Conservation (phyloP, 2,113 vertebrate genomes). For the Triplophysa tibetana region DNA sequence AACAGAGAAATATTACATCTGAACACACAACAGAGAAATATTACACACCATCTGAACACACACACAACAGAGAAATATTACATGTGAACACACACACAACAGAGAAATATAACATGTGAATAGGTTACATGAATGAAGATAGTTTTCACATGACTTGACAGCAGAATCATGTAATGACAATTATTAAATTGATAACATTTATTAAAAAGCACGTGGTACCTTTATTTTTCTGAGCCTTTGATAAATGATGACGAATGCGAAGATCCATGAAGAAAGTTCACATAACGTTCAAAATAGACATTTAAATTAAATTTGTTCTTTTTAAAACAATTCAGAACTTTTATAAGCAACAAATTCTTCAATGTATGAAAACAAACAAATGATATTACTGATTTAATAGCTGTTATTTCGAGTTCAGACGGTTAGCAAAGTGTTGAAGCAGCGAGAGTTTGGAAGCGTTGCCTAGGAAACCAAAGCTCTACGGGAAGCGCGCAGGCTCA, state of each 20-base stretch:
- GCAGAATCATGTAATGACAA: not conserved
- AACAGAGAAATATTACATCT: too few relatives aligned
- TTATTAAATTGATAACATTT: not conserved
- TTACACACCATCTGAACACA: constrained; percentile 72
- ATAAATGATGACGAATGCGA: constrained; percentile 62
- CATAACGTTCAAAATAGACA: not conserved
- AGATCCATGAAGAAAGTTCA: constrained; percentile 62
- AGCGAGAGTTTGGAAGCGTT: not conserved
- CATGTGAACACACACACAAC: not conserved
- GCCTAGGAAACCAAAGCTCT: constrained; percentile 26
- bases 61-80: constrained; percentile 10
- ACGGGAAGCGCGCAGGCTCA: not conserved
- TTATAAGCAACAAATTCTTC: not conserved
- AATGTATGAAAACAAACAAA: too few relatives aligned
- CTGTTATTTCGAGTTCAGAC: not conserved
- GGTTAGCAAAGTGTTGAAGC: not conserved
- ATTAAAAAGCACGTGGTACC: constrained; percentile 52
- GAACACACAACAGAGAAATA: too few relatives aligned
- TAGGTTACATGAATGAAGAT: too few relatives aligned
- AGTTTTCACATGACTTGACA: not conserved
- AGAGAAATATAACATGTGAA: not conserved
- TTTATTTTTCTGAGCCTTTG: constrained; percentile 58
- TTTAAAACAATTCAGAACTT: not conserved
- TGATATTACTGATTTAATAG: not conserved
- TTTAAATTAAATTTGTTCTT: too few relatives aligned